Percentiles rank a stretch among this genome's conserved stretches.
phyloP scores from a whole-genome alignment of 2,797 vertebrate species.

The Pseudochirops corinnae region DNA sequence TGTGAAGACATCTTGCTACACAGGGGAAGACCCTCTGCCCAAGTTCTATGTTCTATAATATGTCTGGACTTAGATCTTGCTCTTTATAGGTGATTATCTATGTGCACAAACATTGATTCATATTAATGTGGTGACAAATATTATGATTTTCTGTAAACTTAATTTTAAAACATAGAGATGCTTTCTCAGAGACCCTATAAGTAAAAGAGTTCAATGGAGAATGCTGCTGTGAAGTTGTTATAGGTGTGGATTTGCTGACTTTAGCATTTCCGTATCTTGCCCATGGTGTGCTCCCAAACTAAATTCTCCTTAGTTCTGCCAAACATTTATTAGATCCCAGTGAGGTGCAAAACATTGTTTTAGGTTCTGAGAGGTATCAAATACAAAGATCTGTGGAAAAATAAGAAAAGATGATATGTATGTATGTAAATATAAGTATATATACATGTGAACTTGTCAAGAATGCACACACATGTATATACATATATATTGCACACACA shows the following conservation, averaged over 20 bases:
- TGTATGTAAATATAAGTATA: not conserved
- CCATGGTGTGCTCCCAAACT: not conserved
- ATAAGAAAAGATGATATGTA: not conserved
- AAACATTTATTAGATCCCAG: not conserved
- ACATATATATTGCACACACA: too few relatives aligned
- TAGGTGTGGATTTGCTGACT: not conserved
- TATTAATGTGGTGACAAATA: not conserved
- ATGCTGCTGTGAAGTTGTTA: not conserved
- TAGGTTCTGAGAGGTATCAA: not conserved
- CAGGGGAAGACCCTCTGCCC: not conserved
- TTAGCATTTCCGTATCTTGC: not conserved
- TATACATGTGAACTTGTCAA: not conserved
- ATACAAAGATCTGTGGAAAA: not conserved
- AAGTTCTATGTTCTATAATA: not conserved
- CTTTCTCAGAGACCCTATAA: not conserved
- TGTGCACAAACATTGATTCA: not conserved
- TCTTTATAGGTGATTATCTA: not conserved
- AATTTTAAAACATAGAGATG: not conserved
- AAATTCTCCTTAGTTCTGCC: not conserved
- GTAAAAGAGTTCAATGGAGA: not conserved
- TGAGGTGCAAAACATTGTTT: not conserved
- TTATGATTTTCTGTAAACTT: not conserved
- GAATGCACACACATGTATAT: too few relatives aligned
- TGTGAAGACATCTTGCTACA: not conserved
- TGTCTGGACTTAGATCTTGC: not conserved